phyloP scores from a whole-genome alignment of 2,888 invertebrate genomes.

The Eumacrocentrus americanus region DNA sequence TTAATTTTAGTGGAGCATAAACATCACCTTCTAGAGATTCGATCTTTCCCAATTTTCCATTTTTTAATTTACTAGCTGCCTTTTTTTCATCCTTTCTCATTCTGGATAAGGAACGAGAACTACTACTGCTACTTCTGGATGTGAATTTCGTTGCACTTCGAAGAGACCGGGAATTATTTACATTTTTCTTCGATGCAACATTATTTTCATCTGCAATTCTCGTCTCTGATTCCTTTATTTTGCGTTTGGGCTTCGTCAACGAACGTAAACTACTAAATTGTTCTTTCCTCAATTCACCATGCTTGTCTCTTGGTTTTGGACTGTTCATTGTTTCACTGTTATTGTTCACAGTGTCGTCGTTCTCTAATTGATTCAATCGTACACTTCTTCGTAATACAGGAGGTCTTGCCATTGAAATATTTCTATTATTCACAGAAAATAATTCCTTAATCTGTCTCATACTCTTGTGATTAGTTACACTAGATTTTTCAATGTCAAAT shows the following conservation, averaged over 20 bases:
- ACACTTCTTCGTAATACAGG: conserved; percentile 53
- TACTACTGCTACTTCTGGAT: conserved; percentile 27
- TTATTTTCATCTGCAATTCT: conserved; percentile 45
- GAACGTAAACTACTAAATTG: conserved; percentile 30
- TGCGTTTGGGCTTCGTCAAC: conserved; percentile 35
- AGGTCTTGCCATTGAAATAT: conserved; percentile 36
- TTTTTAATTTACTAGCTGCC: conserved; percentile 31
- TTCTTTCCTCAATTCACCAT: conserved; percentile 28
- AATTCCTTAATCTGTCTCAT: conserved; percentile 35
- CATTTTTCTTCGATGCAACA: conserved; percentile 34
- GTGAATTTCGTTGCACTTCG: conserved; percentile 42
- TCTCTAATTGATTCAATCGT: conserved; percentile 53
- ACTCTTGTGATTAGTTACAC: conserved; percentile 36
- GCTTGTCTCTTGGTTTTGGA: too few relatives aligned
- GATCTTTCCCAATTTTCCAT: conserved; percentile 32
- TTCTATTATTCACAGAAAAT: conserved; percentile 33
- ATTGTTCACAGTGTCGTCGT: conserved; percentile 45
- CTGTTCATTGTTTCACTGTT: conserved; percentile 28
- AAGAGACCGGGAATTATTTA: conserved; percentile 39
- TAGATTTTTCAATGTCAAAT: conserved; percentile 22
- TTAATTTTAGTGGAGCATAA: conserved; percentile 34
- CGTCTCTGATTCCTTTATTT: conserved; percentile 43
- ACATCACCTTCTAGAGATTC: conserved; percentile 29
- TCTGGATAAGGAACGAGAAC: conserved; percentile 31
- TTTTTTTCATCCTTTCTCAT: conserved; percentile 37